A percentile compares a stretch with the other conserved stretches of the same genome.
Conservation (phyloP, 2,888 invertebrate genomes). For the Neocrepidodera transversa region DNA sequence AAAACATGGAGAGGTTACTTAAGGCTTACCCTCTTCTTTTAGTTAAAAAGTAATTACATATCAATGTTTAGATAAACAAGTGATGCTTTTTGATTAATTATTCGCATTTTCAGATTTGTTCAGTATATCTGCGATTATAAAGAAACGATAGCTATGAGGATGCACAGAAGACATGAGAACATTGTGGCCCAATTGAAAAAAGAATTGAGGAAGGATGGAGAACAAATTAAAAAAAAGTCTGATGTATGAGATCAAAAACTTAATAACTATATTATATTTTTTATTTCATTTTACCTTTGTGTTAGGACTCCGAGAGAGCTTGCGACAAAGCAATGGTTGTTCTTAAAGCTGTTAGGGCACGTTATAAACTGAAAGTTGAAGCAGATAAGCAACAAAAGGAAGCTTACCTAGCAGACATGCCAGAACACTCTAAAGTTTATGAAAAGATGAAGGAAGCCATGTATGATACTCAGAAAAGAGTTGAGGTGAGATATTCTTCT, state of each 20-base stretch:
- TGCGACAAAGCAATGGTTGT: conserved; percentile 47
- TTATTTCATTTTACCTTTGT: no score
- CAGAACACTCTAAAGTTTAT: conserved; percentile 54
- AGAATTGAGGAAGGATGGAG: conserved; percentile 55
- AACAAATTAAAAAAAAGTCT: conserved; percentile 49
- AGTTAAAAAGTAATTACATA: conserved; percentile 54
- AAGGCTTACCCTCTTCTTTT: conserved; percentile 52
- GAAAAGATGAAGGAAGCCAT: conserved; percentile 55
- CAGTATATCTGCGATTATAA: conserved; percentile 53
- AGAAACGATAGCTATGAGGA: conserved; percentile 55
- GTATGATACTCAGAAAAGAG: conserved; percentile 54
- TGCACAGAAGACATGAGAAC: conserved; percentile 56
- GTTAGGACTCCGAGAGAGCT: conserved; percentile 48
- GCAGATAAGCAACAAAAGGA: conserved; percentile 47
- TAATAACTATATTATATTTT: not conserved
- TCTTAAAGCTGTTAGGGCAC: conserved; percentile 48
- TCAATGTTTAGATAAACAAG: no score
- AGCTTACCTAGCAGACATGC: conserved; percentile 33
- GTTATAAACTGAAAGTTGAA: conserved; percentile 47
- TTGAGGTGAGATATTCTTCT: conserved; percentile 54
- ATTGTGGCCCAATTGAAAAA: conserved; percentile 58
- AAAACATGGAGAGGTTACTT: conserved; percentile 50
- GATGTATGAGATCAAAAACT: no score
- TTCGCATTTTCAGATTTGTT: conserved; percentile 53
- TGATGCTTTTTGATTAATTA: no score